Evolutionary conservation across 2,797 vertebrate genomes (phyloP).

Genomic region (Helostoma temminkii): DNA sequence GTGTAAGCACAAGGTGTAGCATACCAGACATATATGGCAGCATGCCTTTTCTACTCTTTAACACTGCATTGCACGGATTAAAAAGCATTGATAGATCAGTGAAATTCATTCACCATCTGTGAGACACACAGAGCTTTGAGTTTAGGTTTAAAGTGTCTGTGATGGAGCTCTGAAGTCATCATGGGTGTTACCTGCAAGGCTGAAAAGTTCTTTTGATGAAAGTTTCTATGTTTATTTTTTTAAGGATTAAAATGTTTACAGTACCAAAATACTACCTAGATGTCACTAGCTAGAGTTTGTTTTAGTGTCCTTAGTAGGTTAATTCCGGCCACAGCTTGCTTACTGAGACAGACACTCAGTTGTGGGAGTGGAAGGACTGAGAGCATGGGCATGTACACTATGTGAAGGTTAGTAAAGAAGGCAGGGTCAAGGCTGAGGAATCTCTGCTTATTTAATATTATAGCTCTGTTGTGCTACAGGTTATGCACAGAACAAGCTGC

Average conservation of each 20-base stretch:
- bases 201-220: conserved; percentile 26
- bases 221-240: conserved; percentile 50
- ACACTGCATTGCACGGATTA: background rate
- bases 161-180: conserved; percentile 32
- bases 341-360: conserved; percentile 3
- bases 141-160: conserved; percentile 13
- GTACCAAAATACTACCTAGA: conserved; percentile 1
- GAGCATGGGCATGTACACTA: conserved; percentile 12
- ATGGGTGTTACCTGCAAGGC: conserved; percentile 48
- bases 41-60: background rate
- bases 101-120: conserved; percentile 19
- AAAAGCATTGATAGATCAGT: conserved; percentile 1
- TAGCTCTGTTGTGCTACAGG: background rate
- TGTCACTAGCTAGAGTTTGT: conserved; percentile 14
- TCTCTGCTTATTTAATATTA: conserved; percentile 15
- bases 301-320: conserved; percentile 53
- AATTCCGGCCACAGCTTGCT: conserved; percentile 12
- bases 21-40: conserved; percentile 6
- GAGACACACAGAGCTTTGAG: conserved; percentile 10
- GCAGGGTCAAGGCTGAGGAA: conserved; percentile 19
- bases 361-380: conserved; percentile 15
- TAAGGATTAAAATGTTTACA: conserved; percentile 35
- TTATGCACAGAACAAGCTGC: conserved; percentile 10
- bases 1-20: background rate
- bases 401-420: conserved; percentile 15